phyloP scores from a whole-genome alignment of 1,140 invertebrate genomes.

The Penaeus indicus region DNA sequence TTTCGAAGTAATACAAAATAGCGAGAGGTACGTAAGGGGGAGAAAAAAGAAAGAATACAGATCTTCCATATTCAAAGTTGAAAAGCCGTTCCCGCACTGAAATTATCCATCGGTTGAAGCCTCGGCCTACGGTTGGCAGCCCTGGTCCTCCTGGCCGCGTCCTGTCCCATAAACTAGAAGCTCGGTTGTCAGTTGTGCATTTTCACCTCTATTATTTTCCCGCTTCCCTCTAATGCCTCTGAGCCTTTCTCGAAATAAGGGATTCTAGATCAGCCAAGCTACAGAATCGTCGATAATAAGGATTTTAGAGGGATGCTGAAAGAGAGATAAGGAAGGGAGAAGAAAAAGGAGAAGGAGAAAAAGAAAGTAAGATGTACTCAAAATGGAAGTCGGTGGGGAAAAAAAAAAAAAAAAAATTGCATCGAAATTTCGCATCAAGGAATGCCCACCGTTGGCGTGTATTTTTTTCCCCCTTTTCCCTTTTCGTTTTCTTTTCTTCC shows the following conservation, averaged over 20 bases:
- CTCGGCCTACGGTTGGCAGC: slow-evolving; percentile 29
- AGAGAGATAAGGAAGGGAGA: not conserved
- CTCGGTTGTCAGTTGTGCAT: slow-evolving; percentile 36
- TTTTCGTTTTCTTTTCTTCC: not conserved
- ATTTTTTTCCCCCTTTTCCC: not conserved
- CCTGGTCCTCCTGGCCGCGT: slow-evolving; percentile 30
- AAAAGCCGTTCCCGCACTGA: not conserved
- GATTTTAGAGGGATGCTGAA: not conserved
- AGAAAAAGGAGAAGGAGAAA: slow-evolving; percentile 9
- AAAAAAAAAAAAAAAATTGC: slow-evolving; percentile 6
- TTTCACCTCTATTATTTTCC: slow-evolving; percentile 21
- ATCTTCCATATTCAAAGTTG: not conserved
- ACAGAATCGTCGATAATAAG: not conserved
- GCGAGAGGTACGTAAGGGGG: not conserved
- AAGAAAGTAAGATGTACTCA: not conserved
- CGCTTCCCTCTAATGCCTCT: not conserved
- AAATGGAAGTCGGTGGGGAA: not conserved
- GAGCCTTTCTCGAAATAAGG: slow-evolving; percentile 1
- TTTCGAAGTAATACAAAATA: not conserved
- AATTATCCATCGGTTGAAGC: not conserved
- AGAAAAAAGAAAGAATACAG: not conserved
- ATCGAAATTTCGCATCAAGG: slow-evolving; percentile 46
- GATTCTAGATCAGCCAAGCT: not conserved
- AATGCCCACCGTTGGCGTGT: not conserved
- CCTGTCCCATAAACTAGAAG: slow-evolving; percentile 51